Base-by-base conservation (phyloP, 2,888 invertebrate genomes). In the Temnothorax rugatulus region DNA sequence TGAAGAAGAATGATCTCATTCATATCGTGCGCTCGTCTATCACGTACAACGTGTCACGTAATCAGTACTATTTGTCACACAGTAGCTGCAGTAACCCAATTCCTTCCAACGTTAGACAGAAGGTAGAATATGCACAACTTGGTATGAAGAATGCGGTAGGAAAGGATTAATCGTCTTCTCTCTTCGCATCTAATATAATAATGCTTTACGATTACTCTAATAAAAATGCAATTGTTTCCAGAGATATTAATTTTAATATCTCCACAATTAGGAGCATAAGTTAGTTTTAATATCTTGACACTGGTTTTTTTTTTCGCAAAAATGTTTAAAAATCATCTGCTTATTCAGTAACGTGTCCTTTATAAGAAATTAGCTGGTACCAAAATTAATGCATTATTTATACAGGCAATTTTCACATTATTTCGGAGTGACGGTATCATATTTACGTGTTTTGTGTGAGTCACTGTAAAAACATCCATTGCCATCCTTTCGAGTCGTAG, bases 1-100 rank as follows among this genome's bases (percentile, higher is more conserved):
- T 47, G 44, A 59, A 41, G 25, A 73, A 57, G 29, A 59, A 74
- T 74, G 59, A 59, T 59, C 41, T 75, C 18, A 50, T 47, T 38
- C 38, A 15, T 57, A 52, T 47, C 29, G 13, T 61, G 29, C n/a
- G 8, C n/a, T 34, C 25, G 25, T 25, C 13, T 66, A 66, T 29
- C 29, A 47, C 38, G 34, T 34, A 21, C 15, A 21, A 75, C 13
- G 21, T 50, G 63, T 63, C 50, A 75, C 38, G 63, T 47, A 75
- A 75, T 63, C 75, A 75, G 41, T 50, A 75, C 11, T 38, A 13
- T 3, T 47, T 21, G 21, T 4, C 29, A 38, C 5, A 68, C 5
- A 47, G 21, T 63, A 38, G 11, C 29, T 63, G 75, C 38, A 3
- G 34, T 75, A 63, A 75, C 25, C 64, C n/a, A 63, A 64, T 63